Evolutionary conservation across 2,888 invertebrate species (phyloP).

Genomic region (Drosophila putrida): DNA sequence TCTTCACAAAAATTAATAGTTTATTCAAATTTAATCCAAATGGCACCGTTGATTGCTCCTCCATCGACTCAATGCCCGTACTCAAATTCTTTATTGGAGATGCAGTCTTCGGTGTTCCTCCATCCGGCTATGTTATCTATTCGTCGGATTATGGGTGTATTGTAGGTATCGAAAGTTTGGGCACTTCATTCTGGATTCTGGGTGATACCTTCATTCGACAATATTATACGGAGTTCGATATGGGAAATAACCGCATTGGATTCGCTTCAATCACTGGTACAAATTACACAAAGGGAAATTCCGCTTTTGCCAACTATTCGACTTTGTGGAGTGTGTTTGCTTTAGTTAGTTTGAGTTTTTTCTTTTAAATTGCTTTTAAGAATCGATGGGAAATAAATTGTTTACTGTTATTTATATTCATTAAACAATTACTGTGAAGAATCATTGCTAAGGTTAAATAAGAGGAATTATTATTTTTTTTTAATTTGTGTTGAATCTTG

Average conservation of each 20-base stretch:
- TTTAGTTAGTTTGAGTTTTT: not conserved
- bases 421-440: no score
- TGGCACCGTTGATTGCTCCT: conserved; percentile 89
- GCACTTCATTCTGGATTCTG: conserved; percentile 94
- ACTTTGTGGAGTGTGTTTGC: conserved; percentile 1
- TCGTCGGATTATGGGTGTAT: conserved; percentile 89
- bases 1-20: conserved; percentile 1
- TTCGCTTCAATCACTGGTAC: conserved; percentile 89
- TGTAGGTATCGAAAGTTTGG: conserved; percentile 94
- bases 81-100: conserved; percentile 92
- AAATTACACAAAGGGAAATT: conserved; percentile 18
- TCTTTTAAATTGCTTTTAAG: not conserved
- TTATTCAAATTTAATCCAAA: not conserved
- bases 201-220: conserved; percentile 98
- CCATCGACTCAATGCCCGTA: conserved; percentile 90
- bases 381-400: not conserved
- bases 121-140: conserved; percentile 91
- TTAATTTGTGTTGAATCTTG: no score
- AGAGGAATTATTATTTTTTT: no score
- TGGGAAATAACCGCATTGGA: conserved; percentile 92
- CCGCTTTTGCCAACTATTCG: not conserved
- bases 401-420: not conserved
- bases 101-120: conserved; percentile 89
- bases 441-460: no score
- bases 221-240: conserved; percentile 97